Evolutionary conservation across 2,888 invertebrate species (phyloP).

Genomic region (Andrena minutula): DNA sequence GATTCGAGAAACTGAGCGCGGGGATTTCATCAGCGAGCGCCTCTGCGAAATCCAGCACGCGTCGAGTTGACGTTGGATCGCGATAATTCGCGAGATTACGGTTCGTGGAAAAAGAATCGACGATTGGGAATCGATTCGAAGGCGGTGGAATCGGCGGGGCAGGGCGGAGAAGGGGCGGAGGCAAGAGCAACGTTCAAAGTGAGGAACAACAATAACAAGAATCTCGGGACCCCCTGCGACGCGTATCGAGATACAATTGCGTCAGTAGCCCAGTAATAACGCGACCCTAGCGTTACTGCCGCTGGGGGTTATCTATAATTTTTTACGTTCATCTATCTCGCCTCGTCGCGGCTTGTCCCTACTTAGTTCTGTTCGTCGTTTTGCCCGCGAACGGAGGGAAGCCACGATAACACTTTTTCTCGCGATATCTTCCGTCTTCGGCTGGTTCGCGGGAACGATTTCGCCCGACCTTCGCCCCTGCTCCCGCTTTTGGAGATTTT

Average conservation of each 20-base stretch:
- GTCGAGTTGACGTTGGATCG: constrained; percentile 38
- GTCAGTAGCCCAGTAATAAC: constrained; percentile 72
- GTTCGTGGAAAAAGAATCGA: constrained; percentile 16
- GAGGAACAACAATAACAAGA: constrained; percentile 64
- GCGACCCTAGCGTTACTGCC: constrained; percentile 45
- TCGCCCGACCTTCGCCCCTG: constrained; percentile 41
- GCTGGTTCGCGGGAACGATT: constrained; percentile 16
- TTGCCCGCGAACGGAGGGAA: background rate
- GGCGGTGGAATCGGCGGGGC: background rate
- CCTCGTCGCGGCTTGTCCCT: constrained; percentile 14
- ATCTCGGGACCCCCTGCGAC: constrained; percentile 79
- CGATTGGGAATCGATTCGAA: background rate
- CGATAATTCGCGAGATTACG: constrained; percentile 46
- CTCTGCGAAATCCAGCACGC: constrained; percentile 18
- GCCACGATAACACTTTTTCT: constrained; percentile 46
- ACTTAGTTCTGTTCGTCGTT: constrained; percentile 22
- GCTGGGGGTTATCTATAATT: constrained; percentile 70
- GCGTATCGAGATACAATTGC: constrained; percentile 76
- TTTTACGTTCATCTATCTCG: constrained; percentile 18
- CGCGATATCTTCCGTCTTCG: constrained; percentile 47
- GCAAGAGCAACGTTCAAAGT: constrained; percentile 51
- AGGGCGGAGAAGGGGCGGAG: background rate
- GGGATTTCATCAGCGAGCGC: constrained; percentile 62
- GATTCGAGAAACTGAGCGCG: constrained; percentile 40
- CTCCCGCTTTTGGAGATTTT: constrained; percentile 43